Base-by-base conservation (phyloP, 2,797 vertebrate genomes). In the Danio tinwini region DNA sequence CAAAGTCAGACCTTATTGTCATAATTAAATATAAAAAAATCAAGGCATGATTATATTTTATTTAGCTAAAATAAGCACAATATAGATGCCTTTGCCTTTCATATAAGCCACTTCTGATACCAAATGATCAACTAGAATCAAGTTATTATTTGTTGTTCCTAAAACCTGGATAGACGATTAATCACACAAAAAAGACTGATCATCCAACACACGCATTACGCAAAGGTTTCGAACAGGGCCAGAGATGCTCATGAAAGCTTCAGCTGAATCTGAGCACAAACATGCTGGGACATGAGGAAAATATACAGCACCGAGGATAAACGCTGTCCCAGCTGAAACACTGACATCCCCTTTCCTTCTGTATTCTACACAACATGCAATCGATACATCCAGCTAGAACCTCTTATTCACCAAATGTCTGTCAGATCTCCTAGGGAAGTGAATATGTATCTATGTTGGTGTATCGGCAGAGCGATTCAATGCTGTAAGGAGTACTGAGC, bases 401-500 rank as follows among this genome's bases (percentile, higher is more conserved):
- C 16, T 64, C 12, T 55, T 55, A 47, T 53, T 71, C 59, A 56
- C 42, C 64, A 71, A 40, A 78, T 42, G 50, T 39, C 64, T 59
- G 61, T 56, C 45, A 67, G 61, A 58, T 58, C 77, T 19, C 44
- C 17, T 53, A 74, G 50, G 13, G 64, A 45, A 61, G n/a, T 21
- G 56, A 58, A 29, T 44, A 56, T 47, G 53, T 56, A 75, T 73
- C 50, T 52, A 17, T 69, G 53, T 53, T 55, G 29, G 53, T 64
- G 53, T 65, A 83, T 17, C 42, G 44, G 39, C 49, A 47, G 53
- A 74, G 42, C 16, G 64, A 76, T 68, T 81, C 40, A 68, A 49
- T 11, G 40, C 45, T 75, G 68, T 21, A 53, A 61, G 47, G 74
- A 76, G 50, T 63, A 17, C 55, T 29, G 80, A 45, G 70, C 45